These are phyloP conservation scores for Drosophila cognata DNA, from an alignment of 2,888 invertebrate genomes.

Conservation along the genomic window DNA sequence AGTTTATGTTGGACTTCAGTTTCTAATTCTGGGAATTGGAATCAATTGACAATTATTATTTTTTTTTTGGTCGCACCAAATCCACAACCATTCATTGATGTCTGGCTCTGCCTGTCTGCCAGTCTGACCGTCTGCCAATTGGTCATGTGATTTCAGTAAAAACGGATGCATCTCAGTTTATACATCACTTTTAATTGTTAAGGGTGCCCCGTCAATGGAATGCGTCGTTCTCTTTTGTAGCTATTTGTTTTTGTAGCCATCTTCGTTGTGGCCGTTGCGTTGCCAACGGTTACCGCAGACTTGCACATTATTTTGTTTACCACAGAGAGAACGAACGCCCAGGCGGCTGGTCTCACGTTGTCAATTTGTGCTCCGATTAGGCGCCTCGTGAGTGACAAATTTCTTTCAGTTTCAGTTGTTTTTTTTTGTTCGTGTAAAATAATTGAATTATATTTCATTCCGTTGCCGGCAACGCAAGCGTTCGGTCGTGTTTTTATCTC, in stretches of 20 bases:
- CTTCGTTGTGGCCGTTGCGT: constrained; percentile 51
- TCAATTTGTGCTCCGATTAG: constrained; percentile 34
- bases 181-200: constrained; percentile 6
- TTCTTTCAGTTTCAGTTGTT: constrained; percentile 9
- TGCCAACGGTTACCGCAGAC: constrained; percentile 57
- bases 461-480: constrained; percentile 75
- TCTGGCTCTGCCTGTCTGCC: neutral
- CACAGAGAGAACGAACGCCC: constrained; percentile 44
- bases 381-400: constrained; percentile 57
- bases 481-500: constrained; percentile 61
- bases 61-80: constrained; percentile 28
- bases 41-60: constrained; percentile 56
- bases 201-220: constrained; percentile 1
- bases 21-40: constrained; percentile 76
- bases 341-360: constrained; percentile 12
- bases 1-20: constrained; percentile 62
- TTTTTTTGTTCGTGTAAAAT: constrained; percentile 63
- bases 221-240: constrained; percentile 16
- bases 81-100: constrained; percentile 31
- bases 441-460: constrained; percentile 80
- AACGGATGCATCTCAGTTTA: constrained; percentile 15
- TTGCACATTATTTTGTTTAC: constrained; percentile 63
- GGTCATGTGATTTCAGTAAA: constrained; percentile 56
- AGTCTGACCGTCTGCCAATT: constrained; percentile 7
- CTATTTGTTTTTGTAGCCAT: constrained; percentile 55